Evolutionary conservation across 2,888 invertebrate species (phyloP).

Genomic region (Cheilosia scutellata): DNA sequence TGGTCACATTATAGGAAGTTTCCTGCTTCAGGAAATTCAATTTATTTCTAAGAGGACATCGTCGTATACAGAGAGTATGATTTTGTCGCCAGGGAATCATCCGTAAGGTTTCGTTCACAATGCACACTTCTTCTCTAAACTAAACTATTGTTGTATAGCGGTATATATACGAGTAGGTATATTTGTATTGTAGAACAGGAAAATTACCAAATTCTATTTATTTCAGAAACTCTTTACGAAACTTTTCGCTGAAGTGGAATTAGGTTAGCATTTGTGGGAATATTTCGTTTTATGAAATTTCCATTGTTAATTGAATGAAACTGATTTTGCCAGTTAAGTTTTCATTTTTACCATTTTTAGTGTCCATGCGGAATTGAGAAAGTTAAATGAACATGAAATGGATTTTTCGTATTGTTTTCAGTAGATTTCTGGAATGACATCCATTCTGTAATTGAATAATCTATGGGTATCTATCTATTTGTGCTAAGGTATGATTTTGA

Average conservation of each 20-base stretch:
- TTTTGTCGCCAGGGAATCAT: slow-evolving; percentile 57
- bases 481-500: too few species aligned
- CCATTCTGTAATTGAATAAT: background rate
- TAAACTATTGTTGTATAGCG: slow-evolving; percentile 26
- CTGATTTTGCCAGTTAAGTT: background rate
- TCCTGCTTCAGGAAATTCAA: slow-evolving; percentile 74
- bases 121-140: slow-evolving; percentile 29
- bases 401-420: background rate
- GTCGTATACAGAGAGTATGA: slow-evolving; percentile 38
- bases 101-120: slow-evolving; percentile 30
- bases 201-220: slow-evolving; percentile 64
- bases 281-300: slow-evolving; percentile 46
- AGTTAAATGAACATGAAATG: background rate
- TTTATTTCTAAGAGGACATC: slow-evolving; percentile 65
- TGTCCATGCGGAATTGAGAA: background rate
- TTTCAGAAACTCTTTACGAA: slow-evolving; percentile 57
- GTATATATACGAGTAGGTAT: background rate
- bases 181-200: slow-evolving; percentile 55
- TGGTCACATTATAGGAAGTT: slow-evolving; percentile 68
- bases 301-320: slow-evolving; percentile 36
- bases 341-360: background rate
- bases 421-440: background rate
- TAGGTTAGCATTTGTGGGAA: slow-evolving; percentile 45
- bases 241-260: slow-evolving; percentile 38
- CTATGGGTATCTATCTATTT: too few species aligned